These are phyloP conservation scores for Prietella phreatophila DNA, from an alignment of 2,113 vertebrate species.

Conservation along the genomic window DNA sequence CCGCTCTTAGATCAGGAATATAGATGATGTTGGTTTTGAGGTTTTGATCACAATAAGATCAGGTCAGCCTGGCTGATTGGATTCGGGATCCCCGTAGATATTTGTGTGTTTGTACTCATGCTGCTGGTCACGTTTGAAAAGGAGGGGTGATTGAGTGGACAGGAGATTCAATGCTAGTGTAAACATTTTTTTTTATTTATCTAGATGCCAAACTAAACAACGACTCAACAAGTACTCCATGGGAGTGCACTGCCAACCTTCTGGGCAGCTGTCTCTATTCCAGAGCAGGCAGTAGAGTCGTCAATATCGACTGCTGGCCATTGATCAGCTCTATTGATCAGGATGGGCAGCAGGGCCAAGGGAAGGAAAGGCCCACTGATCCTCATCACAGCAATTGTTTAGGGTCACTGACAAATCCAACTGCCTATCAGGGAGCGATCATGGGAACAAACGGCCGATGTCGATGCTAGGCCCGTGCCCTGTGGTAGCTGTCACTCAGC, in stretches of 20 bases:
- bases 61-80: conserved; percentile 46
- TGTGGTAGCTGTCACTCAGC: conserved; percentile 65
- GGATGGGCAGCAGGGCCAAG: conserved; percentile 58
- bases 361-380: conserved; percentile 52
- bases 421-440: conserved; percentile 60
- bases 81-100: conserved; percentile 14
- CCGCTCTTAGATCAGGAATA: conserved; percentile 20
- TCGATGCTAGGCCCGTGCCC: conserved; percentile 55
- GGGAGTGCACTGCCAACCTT: conserved; percentile 17
- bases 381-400: conserved; percentile 60
- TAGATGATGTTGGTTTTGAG: conserved; percentile 28
- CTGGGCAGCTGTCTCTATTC: conserved; percentile 39
- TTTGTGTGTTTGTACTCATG: conserved; percentile 7
- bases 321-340: conserved; percentile 69
- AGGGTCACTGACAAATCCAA: conserved; percentile 67
- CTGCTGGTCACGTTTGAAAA: conserved; percentile 1
- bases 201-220: background rate
- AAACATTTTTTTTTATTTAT: conserved; percentile 25
- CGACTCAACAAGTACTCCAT: conserved; percentile 49
- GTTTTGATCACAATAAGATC: conserved; percentile 34
- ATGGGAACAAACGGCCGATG: conserved; percentile 66
- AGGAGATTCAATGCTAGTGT: background rate
- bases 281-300: conserved; percentile 56
- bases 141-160: background rate
- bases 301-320: conserved; percentile 68